Base-by-base conservation (phyloP, 2,797 vertebrate species). In the Chanos chanos region DNA sequence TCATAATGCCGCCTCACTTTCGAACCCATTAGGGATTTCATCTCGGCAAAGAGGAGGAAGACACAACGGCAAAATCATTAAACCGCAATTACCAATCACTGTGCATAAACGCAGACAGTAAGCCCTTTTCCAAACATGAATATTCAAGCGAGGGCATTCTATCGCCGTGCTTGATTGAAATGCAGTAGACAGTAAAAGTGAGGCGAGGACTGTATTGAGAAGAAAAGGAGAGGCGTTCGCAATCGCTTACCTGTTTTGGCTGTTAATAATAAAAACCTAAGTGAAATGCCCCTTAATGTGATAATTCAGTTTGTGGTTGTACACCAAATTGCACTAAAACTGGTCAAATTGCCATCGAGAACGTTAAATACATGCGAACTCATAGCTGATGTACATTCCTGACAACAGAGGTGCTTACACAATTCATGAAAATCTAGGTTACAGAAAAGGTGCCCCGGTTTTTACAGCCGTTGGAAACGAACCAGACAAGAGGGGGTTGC, bases 1-100 rank as follows among this genome's bases (percentile, higher is more conserved):
- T 75, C 67, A 78, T 76, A 77, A 67, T 63, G 55, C 67, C 49
- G 75, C 77, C 77, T 82, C 68, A 59, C 71, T 68, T 61, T 77
- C 50, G 49, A 72, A 61, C 65, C 74, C 76, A 82, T 83, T 72
- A 78, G 78, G 78, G 81, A 71, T 68, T 72, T 81, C 73, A 78
- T 79, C 48, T 77, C 64, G 55, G 41, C 64, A 50, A 21, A 53
- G 41, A 52, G 39, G 45, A 57, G 30, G 22, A 53, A 28, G 16
- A 31, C 5, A 25, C 6, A 27, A 31, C 12, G 24, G 31, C n/a
- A 15, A 7, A 59, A 19, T 36, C 22, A 31, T 47, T 34, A 64
- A 6, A 22, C 28, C 51, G 28, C 44, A 53, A 68, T 74, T 71
- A 77, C 53, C 74, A 71, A 63, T 62, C 51, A 76, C 54, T 52